Evolutionary conservation across 2,888 invertebrate genomes (phyloP), one percentile per base, ranked within the genome.

Genomic region (Aporophyla nigra): DNA sequence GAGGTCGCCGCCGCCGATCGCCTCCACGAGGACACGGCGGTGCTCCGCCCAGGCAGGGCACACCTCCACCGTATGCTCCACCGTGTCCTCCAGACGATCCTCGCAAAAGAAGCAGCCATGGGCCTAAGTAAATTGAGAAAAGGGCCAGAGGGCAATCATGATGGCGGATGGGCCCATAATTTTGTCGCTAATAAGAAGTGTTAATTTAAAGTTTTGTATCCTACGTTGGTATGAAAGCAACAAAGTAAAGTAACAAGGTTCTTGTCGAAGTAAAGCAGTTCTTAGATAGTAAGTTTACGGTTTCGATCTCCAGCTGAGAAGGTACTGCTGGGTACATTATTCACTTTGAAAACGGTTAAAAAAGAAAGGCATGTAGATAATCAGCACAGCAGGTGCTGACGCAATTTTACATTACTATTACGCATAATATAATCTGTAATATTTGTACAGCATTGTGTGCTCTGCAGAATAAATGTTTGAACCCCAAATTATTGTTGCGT

Each of bases 401-500:
- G 69, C 58, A 75, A 84, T 75, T 61, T 33, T 12, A 46, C 19
- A 63, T 62, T 81, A 74, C 54, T 43, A 49, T 66, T 68, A 69
- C 58, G 62, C 53, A 74, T 54, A 67, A 68, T 65, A 61, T 58
- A 78, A 70, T 65, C 24, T 63, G 77, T 75, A 83, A 83, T 85
- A 83, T 85, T 85, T 85, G 74, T 40, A 66, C 63, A 77, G 76
- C 67, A 69, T 66, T 82, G 74, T 74, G 80, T 71, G 73, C 53
- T 71, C 53, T 59, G 73, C 73, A 61, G 27, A 68, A 70, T 71
- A 72, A 86, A 85, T 85, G 81, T 86, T 85, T 78, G 73, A 56
- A 65, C 61, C 84, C 69, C 66, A 73, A 78, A 83, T 83, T 70
- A 70, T 86, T 74, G 19, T 86, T 83, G 76, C 83, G 76, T 78